phyloP scores from a whole-genome alignment of 92 coral and sea anemone genomes.

The Actinernus sp. region DNA sequence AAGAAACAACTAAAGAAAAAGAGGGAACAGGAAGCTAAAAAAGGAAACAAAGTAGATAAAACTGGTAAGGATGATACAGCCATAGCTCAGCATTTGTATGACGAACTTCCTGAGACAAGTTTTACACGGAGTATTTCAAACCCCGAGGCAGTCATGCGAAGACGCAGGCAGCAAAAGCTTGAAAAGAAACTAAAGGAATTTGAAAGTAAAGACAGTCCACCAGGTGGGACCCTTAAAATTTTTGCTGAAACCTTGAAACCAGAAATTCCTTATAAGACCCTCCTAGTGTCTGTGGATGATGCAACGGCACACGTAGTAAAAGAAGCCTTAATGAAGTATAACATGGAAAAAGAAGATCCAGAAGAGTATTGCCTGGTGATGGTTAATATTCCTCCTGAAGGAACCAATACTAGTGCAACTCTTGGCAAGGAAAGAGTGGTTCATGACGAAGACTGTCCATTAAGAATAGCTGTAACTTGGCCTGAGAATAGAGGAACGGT shows the following conservation, averaged over 20 bases:
- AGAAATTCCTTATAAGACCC: slow-evolving; percentile 95
- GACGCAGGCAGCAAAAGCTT: slow-evolving; percentile 85
- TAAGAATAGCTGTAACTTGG: slow-evolving; percentile 97
- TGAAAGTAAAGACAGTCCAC: slow-evolving; percentile 76
- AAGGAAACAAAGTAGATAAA: slow-evolving; percentile 47
- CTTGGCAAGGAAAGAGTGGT: slow-evolving; percentile 94
- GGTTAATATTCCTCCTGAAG: slow-evolving; percentile 93
- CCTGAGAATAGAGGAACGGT: slow-evolving; percentile 91
- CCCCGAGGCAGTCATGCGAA: slow-evolving; percentile 97
- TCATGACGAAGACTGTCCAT: slow-evolving; percentile 92
- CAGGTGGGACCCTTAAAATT: slow-evolving; percentile 93
- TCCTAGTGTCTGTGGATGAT: slow-evolving; percentile 88
- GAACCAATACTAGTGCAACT: slow-evolving; percentile 68
- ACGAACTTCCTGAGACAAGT: slow-evolving; percentile 88
- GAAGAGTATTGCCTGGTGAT: slow-evolving; percentile 96
- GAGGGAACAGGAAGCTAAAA: slow-evolving; percentile 71
- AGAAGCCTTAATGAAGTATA: slow-evolving; percentile 91
- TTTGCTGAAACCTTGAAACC: slow-evolving; percentile 97
- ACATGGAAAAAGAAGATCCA: slow-evolving; percentile 90
- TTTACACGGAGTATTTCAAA: slow-evolving; percentile 94
- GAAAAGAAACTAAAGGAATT: slow-evolving; percentile 83
- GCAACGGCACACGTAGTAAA: slow-evolving; percentile 84
- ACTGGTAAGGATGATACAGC: slow-evolving; percentile 69
- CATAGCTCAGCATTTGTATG: slow-evolving; percentile 85
- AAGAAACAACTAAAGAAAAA: slow-evolving; percentile 83